Conservation (phyloP, 1,140 invertebrate species). For the Spodoptera litura region DNA sequence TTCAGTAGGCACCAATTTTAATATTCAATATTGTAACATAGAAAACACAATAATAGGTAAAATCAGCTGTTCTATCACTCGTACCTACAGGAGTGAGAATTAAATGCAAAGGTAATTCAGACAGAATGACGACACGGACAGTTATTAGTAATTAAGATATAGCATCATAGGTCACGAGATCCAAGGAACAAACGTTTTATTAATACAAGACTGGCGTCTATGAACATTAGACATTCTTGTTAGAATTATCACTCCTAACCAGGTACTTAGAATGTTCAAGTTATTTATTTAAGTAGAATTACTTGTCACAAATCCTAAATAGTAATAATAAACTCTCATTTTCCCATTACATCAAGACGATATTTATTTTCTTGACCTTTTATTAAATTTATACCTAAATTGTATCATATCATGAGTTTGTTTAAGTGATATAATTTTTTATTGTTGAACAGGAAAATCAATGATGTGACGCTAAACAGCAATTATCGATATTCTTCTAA, state of each 20-base stretch:
- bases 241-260: not conserved
- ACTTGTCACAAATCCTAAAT: not conserved
- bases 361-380: too few relatives aligned
- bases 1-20: too few relatives aligned
- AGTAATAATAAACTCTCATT: too few relatives aligned
- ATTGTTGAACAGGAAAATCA: not conserved
- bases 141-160: conserved; percentile 28
- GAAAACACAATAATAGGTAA: too few relatives aligned
- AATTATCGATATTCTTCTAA: conserved; percentile 39
- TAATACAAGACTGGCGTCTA: not conserved
- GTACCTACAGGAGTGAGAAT: too few relatives aligned
- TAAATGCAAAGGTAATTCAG: not conserved
- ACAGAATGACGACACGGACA: not conserved
- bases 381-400: too few relatives aligned
- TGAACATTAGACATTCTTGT: not conserved
- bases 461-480: not conserved
- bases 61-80: too few relatives aligned
- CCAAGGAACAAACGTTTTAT: not conserved
- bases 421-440: not conserved
- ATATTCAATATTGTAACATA: too few relatives aligned
- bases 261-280: not conserved
- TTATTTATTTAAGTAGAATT: not conserved
- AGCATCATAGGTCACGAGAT: conserved; percentile 3
- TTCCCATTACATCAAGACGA: too few relatives aligned
- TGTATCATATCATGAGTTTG: not conserved